Percentiles rank a stretch among this genome's conserved stretches.
Conservation (phyloP, 35 echinoderm and acorn worm genomes). For the Patiria miniata region DNA sequence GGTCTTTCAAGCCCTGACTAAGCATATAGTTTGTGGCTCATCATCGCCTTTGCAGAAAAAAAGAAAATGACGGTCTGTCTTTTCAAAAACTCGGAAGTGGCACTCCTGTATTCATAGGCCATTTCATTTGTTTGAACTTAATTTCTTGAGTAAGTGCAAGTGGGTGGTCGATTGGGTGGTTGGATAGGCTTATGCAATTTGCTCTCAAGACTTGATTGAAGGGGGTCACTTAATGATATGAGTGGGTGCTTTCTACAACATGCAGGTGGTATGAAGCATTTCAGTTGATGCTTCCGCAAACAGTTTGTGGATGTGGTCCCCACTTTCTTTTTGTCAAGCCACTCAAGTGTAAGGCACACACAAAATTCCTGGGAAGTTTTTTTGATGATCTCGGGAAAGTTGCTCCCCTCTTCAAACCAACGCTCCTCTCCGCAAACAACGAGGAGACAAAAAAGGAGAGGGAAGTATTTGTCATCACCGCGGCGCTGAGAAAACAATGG, state of each 20-base stretch:
- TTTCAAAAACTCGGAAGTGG: too few relatives aligned
- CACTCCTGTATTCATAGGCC: too few relatives aligned
- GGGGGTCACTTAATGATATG: background rate
- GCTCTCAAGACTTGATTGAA: conserved; percentile 3
- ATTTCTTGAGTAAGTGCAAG: background rate
- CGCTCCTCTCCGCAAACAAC: background rate
- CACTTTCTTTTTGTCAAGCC: background rate
- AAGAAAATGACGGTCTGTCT: too few relatives aligned
- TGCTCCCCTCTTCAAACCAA: background rate
- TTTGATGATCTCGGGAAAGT: conserved; percentile 6
- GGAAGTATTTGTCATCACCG: background rate
- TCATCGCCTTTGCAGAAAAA: too few relatives aligned
- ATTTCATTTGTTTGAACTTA: background rate
- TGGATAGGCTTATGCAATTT: background rate
- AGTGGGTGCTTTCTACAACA: background rate
- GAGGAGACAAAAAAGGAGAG: background rate
- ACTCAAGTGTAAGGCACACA: conserved; percentile 6
- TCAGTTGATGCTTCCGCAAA: background rate
- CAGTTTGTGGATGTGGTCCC: background rate
- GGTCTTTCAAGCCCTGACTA: too few relatives aligned
- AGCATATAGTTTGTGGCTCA: too few relatives aligned
- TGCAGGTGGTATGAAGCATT: background rate
- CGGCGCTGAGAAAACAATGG: background rate
- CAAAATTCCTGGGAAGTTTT: background rate
- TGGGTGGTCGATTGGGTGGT: background rate